Percentiles rank a stretch among this genome's conserved stretches.
Evolutionary conservation across 2,797 vertebrate genomes (phyloP).

Genomic region (Cirrhinus molitorella): DNA sequence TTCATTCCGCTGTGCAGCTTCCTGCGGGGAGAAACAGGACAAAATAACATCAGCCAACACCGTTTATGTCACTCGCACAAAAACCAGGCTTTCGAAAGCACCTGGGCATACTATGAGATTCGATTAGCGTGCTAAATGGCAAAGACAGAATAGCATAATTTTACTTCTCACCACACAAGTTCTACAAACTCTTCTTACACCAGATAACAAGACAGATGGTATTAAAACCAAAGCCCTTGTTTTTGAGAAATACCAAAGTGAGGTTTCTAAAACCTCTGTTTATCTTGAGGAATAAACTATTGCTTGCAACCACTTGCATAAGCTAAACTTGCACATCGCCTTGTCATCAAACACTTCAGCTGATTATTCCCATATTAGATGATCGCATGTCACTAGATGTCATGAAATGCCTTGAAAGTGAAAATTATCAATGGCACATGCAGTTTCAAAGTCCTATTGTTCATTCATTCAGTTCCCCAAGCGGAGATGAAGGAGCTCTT

Average conservation of each 20-base stretch:
- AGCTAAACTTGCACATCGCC: not conserved
- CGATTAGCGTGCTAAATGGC: constrained; percentile 50
- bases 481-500: constrained; percentile 56
- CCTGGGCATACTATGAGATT: constrained; percentile 52
- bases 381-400: not conserved
- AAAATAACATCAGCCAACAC: constrained; percentile 79
- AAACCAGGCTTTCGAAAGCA: constrained; percentile 27
- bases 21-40: constrained; percentile 77
- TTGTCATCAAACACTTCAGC: constrained; percentile 12
- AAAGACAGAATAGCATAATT: constrained; percentile 52
- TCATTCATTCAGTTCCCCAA: constrained; percentile 48
- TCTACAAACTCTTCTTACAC: constrained; percentile 2
- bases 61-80: constrained; percentile 68
- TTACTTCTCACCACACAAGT: constrained; percentile 27
- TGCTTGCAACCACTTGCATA: not conserved
- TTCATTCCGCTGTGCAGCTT: constrained; percentile 99
- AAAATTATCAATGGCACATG: constrained; percentile 42
- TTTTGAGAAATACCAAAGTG: not conserved
- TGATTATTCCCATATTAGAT: not conserved
- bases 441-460: constrained; percentile 57
- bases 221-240: not conserved
- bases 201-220: constrained; percentile 54
- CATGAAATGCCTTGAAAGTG: not conserved
- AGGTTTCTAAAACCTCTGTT: not conserved
- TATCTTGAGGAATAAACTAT: not conserved